phyloP scores from a whole-genome alignment of 2,113 vertebrate species.

The Murina feae region DNA sequence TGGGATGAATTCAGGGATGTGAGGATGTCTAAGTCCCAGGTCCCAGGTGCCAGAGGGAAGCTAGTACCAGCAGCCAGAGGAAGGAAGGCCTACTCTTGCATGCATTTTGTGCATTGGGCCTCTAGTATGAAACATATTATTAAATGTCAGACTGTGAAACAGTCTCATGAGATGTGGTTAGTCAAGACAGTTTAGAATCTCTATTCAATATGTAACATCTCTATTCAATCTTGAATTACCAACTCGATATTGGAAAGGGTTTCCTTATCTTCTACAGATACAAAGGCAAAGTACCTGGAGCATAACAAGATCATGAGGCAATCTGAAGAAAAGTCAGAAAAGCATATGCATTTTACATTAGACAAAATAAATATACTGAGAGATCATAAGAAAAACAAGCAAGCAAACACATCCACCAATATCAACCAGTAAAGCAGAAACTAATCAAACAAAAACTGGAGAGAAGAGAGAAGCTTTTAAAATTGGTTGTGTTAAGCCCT shows the following conservation, averaged over 20 bases:
- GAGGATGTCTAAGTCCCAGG: too few relatives aligned
- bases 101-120: too few relatives aligned
- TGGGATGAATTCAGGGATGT: too few relatives aligned
- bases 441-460: not conserved
- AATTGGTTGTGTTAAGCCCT: not conserved
- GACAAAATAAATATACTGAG: not conserved
- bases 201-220: not conserved
- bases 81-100: too few relatives aligned
- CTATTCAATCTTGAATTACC: not conserved
- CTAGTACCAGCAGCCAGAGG: too few relatives aligned
- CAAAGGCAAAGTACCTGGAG: not conserved
- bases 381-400: not conserved
- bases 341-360: not conserved
- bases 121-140: not conserved
- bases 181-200: not conserved
- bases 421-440: not conserved
- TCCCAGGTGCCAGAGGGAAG: too few relatives aligned
- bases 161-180: not conserved
- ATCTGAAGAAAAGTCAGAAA: not conserved
- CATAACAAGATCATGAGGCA: not conserved
- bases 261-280: not conserved
- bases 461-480: not conserved
- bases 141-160: not conserved
- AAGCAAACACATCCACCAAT: not conserved
- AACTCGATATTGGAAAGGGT: not conserved